Conservation (phyloP, 2,888 invertebrate genomes). For the Vesta saturnalis region DNA sequence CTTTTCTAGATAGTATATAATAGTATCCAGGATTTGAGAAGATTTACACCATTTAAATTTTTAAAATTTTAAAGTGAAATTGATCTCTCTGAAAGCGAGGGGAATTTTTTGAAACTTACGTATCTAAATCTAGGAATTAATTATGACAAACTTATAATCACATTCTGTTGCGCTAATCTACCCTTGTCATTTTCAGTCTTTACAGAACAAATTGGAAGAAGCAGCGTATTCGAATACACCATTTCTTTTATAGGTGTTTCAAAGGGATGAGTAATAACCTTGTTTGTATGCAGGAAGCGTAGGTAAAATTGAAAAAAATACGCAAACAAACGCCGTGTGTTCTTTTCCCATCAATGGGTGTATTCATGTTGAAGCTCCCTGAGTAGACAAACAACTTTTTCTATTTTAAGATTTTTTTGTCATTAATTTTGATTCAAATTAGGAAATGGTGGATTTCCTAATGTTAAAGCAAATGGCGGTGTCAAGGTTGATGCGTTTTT, state of each 20-base stretch:
- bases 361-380: constrained; percentile 17
- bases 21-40: constrained; percentile 51
- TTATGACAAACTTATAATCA: constrained; percentile 3
- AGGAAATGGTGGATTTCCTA: neutral
- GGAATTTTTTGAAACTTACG: no score
- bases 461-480: no score
- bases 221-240: constrained; percentile 11
- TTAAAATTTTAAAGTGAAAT: constrained; percentile 36
- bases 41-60: constrained; percentile 56
- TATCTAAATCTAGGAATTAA: constrained; percentile 16
- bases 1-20: constrained; percentile 53
- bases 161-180: constrained; percentile 12
- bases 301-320: constrained; percentile 25
- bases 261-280: constrained; percentile 32
- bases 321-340: constrained; percentile 27
- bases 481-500: neutral
- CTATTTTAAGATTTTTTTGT: neutral
- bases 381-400: neutral
- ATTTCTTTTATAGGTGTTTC: constrained; percentile 26
- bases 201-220: constrained; percentile 18
- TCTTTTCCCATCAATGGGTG: constrained; percentile 30
- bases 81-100: constrained; percentile 14
- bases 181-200: constrained; percentile 21
- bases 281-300: constrained; percentile 30
- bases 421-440: constrained; percentile 5